These are phyloP conservation scores for Papilio helenus DNA, from an alignment of 1,140 invertebrate genomes.

Conservation along the genomic window DNA sequence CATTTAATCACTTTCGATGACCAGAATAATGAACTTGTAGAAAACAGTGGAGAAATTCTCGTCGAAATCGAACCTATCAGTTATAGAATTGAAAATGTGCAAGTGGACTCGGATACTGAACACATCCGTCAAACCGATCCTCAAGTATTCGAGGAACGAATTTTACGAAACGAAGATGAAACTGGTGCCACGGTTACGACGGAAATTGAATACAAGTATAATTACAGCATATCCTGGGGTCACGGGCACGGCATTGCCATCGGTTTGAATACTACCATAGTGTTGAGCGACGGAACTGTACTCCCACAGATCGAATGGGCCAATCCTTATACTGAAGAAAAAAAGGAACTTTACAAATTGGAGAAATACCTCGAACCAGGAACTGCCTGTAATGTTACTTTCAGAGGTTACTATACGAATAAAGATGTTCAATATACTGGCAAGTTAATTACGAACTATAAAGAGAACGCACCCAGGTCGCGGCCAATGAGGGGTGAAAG, in stretches of 20 bases:
- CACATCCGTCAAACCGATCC: constrained; percentile 80
- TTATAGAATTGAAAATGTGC: constrained; percentile 88
- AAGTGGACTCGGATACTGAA: constrained; percentile 84
- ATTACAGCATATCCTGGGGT: constrained; percentile 89
- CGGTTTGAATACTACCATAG: constrained; percentile 88
- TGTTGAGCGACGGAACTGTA: constrained; percentile 83
- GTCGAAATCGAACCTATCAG: constrained; percentile 90
- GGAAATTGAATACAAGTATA: constrained; percentile 87
- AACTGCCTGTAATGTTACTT: constrained; percentile 90
- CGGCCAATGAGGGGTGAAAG: constrained; percentile 83
- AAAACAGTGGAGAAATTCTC: constrained; percentile 88
- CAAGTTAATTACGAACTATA: constrained; percentile 87
- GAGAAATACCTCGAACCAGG: constrained; percentile 86
- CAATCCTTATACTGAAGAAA: constrained; percentile 83
- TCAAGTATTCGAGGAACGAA: constrained; percentile 84
- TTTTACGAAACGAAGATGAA: constrained; percentile 85
- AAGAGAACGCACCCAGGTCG: constrained; percentile 82
- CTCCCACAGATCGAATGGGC: constrained; percentile 88
- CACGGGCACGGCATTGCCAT: constrained; percentile 89
- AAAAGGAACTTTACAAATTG: constrained; percentile 85
- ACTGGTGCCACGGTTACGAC: constrained; percentile 85
- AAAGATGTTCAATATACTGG: constrained; percentile 89
- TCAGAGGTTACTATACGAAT: constrained; percentile 88
- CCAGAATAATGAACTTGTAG: constrained; percentile 83
- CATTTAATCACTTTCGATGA: constrained; percentile 87